phyloP scores from a whole-genome alignment of 2,797 vertebrate genomes.

The Rhinophrynus dorsalis region DNA sequence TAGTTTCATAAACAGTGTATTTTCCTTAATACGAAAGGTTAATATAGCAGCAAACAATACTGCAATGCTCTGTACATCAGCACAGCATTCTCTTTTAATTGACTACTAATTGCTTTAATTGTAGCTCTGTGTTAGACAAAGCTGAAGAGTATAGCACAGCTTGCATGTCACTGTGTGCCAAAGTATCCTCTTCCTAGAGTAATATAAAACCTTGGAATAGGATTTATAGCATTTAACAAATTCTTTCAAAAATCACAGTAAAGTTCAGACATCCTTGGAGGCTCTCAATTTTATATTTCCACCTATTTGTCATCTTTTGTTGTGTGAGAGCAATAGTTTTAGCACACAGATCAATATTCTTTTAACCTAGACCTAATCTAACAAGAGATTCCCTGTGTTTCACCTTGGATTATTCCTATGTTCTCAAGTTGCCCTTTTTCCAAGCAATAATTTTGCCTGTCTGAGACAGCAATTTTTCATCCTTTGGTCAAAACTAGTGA shows the following conservation, averaged over 20 bases:
- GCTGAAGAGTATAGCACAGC: constrained; percentile 10
- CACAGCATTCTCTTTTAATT: constrained; percentile 42
- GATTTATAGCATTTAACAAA: too few relatives aligned
- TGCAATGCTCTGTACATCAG: neutral
- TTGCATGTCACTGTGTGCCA: constrained; percentile 8
- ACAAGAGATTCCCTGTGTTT: constrained; percentile 85
- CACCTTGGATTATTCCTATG: constrained; percentile 79
- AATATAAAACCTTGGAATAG: constrained; percentile 62
- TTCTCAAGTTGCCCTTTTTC: constrained; percentile 68
- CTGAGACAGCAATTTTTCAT: constrained; percentile 90
- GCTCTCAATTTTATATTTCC: constrained; percentile 88
- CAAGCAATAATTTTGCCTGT: constrained; percentile 79
- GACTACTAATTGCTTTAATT: constrained; percentile 43
- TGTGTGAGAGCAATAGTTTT: constrained; percentile 98
- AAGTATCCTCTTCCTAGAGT: constrained; percentile 16
- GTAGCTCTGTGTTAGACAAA: constrained; percentile 30
- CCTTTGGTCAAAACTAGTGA: constrained; percentile 86
- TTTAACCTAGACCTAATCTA: constrained; percentile 94
- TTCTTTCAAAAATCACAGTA: constrained; percentile 63
- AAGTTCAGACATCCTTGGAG: constrained; percentile 83
- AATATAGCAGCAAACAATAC: constrained; percentile 22
- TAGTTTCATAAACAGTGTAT: too few relatives aligned
- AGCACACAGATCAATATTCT: constrained; percentile 98
- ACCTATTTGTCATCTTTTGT: constrained; percentile 93
- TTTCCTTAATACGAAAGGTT: constrained; percentile 17